These are phyloP conservation scores for Sorex fumeus DNA, from an alignment of 2,113 vertebrate genomes.

Conservation along the genomic window DNA sequence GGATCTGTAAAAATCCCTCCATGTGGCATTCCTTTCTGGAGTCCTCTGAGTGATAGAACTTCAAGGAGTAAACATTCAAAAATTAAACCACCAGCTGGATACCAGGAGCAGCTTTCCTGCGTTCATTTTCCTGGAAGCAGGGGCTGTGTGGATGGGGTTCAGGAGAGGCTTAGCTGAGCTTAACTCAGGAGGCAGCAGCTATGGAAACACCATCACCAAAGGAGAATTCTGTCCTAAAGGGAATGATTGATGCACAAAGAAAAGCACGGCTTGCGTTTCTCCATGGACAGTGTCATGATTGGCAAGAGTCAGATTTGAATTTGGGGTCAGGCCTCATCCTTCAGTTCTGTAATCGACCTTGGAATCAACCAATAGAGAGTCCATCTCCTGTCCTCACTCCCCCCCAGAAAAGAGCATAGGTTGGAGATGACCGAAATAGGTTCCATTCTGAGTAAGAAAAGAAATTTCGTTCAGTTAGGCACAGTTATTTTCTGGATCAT, in stretches of 20 bases:
- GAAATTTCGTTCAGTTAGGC: background rate
- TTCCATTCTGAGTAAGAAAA: constrained; percentile 15
- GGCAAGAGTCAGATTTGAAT: constrained; percentile 41
- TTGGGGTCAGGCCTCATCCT: background rate
- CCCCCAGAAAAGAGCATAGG: background rate
- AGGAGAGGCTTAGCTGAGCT: background rate
- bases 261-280: background rate
- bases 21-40: constrained; percentile 43
- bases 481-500: constrained; percentile 40
- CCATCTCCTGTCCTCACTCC: background rate
- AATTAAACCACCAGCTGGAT: constrained; percentile 7
- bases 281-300: constrained; percentile 11
- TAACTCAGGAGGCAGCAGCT: background rate
- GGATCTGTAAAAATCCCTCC: background rate
- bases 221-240: background rate
- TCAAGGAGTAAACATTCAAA: background rate
- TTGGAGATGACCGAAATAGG: constrained; percentile 22
- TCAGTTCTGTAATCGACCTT: constrained; percentile 45
- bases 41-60: background rate
- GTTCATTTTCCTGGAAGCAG: constrained; percentile 8
- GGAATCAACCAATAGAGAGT: constrained; percentile 56
- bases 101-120: constrained; percentile 4
- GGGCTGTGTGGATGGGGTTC: background rate
- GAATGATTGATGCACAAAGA: background rate
- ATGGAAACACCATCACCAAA: background rate